Evolutionary conservation across 2,888 invertebrate genomes (phyloP), one percentile per base, ranked within the genome.

Genomic region (Tetramorium bicarinatum): DNA sequence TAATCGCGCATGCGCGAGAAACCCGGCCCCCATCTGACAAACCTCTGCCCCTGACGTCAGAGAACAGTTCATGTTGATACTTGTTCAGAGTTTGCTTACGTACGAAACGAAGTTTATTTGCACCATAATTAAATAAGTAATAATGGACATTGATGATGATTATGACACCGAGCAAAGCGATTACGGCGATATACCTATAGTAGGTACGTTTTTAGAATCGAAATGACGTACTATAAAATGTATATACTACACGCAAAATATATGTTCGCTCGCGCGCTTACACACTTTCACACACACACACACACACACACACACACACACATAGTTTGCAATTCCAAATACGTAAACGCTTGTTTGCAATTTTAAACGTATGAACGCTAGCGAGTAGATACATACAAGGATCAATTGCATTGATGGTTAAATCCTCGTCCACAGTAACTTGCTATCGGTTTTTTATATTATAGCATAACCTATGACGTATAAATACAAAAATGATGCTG

Each of bases 101-200:
- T 3, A 38, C n/a, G 3, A 38, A 25, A 11, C 18, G 4, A 8
- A 76, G 29, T 77, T 29, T 1, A 25, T 41, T 61, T 29, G 54
- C 2, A n/a, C 1, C 9, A 0, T 56, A 66, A 25, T 41, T 18
- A 25, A 41, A 66, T n/a, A 67, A 41, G 13, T 21, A 44, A 67
- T n/a, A 54, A 77, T 77, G 77, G 67, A 77, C 29, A 6, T 54
- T 66, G 61, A 77, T n/a, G 67, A 77, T 3, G 77, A 77, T 44
- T 77, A 44, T 44, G 44, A 47, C 7, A 66, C 41, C 3, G 76
- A 77, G n/a, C 41, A 66, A 54, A 77, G 67, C 15, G 77, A 77
- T 54, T 66, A 54, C n/a, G 67, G 54, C 4, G 67, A 67, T 29
- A 44, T 66, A 44, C 41, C 21, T 8, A 44, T 54, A 41, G 15